Evolutionary conservation across 2,797 vertebrate species (phyloP).

Genomic region (Rhynchotus rufescens): DNA sequence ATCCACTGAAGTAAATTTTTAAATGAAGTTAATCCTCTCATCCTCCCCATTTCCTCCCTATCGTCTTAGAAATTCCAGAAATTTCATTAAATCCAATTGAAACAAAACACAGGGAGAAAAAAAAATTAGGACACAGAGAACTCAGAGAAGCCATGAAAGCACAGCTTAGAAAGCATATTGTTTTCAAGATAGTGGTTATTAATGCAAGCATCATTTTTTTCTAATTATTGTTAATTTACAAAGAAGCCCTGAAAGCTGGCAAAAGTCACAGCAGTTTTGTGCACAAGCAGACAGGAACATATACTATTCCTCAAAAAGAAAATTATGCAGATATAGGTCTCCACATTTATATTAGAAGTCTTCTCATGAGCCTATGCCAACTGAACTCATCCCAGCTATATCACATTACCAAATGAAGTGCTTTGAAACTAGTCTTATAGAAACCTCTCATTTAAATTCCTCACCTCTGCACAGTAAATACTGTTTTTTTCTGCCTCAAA

Average conservation of each 20-base stretch:
- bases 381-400: neutral
- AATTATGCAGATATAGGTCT: neutral
- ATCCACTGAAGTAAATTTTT: neutral
- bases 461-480: accelerated
- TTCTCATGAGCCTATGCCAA: neutral
- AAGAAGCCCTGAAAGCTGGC: neutral
- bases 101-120: neutral
- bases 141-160: neutral
- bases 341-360: neutral
- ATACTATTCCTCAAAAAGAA: neutral
- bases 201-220: neutral
- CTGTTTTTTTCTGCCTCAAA: neutral
- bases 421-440: neutral
- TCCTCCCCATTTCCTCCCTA: neutral
- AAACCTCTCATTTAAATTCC: neutral
- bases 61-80: neutral
- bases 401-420: neutral
- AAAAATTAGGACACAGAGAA: neutral
- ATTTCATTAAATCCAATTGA: neutral
- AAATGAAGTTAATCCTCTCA: neutral
- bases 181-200: neutral
- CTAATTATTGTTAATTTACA: neutral
- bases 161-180: neutral
- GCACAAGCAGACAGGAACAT: neutral
- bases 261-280: neutral